A percentile compares a stretch with the other conserved stretches of the same genome.
phyloP scores from a whole-genome alignment of 35 echinoderm and acorn worm species.

The Apostichopus californicus region DNA sequence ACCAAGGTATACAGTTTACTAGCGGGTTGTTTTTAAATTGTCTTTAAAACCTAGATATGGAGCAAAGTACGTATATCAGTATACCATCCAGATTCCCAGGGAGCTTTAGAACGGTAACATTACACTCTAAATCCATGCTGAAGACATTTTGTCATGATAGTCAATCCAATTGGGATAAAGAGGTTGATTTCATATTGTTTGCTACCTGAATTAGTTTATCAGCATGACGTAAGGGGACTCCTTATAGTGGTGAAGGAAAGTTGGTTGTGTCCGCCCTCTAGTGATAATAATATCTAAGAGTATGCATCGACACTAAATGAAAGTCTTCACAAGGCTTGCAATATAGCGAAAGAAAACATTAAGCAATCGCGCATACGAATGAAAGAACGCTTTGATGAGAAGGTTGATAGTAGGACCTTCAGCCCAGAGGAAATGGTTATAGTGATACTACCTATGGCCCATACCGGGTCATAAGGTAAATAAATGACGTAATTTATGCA shows the following conservation, averaged over 20 bases:
- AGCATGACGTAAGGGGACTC: slow-evolving; percentile 36
- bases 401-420: slow-evolving; percentile 29
- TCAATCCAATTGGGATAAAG: slow-evolving; percentile 65
- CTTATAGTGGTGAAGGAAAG: slow-evolving; percentile 46
- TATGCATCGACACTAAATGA: slow-evolving; percentile 65
- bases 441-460: slow-evolving; percentile 66
- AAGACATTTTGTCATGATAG: slow-evolving; percentile 60
- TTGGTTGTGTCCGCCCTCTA: slow-evolving; percentile 5
- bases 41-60: slow-evolving; percentile 37
- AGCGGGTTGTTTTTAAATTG: slow-evolving; percentile 65
- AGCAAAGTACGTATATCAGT: slow-evolving; percentile 61
- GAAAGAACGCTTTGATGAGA: slow-evolving; percentile 74
- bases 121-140: slow-evolving; percentile 69
- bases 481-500: slow-evolving; percentile 64
- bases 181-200: slow-evolving; percentile 62
- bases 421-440: slow-evolving; percentile 56
- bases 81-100: slow-evolving; percentile 72
- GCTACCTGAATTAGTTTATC: slow-evolving; percentile 52
- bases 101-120: slow-evolving; percentile 68
- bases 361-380: slow-evolving; percentile 49
- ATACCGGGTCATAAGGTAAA: slow-evolving; percentile 39
- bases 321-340: slow-evolving; percentile 46
- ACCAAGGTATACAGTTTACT: slow-evolving; percentile 71
- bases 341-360: slow-evolving; percentile 52
- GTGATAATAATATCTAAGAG: slow-evolving; percentile 32